Percentiles rank a stretch among this genome's conserved stretches.
These are phyloP conservation scores for Lepisosteus osseus DNA, from an alignment of 2,113 vertebrate genomes.

Conservation along the genomic window DNA sequence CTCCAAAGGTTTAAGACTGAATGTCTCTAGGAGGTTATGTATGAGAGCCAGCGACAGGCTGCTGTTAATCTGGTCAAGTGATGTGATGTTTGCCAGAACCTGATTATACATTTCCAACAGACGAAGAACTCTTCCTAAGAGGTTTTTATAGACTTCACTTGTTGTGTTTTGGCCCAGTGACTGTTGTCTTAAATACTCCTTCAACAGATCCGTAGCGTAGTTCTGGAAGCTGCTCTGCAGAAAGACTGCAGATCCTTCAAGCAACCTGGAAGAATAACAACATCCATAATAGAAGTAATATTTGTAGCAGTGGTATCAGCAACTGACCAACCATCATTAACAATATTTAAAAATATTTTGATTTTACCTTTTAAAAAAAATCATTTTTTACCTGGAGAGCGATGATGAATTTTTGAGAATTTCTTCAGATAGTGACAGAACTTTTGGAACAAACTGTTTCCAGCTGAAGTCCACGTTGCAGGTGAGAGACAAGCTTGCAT, in stretches of 20 bases:
- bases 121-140: conserved; percentile 37
- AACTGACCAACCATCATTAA: background rate
- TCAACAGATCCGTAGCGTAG: conserved; percentile 17
- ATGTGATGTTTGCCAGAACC: conserved; percentile 23
- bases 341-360: background rate
- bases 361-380: background rate
- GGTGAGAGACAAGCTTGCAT: background rate
- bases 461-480: conserved; percentile 33
- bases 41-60: conserved; percentile 35
- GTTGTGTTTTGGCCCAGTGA: too few relatives aligned
- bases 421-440: conserved; percentile 20
- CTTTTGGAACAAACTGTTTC: conserved; percentile 23
- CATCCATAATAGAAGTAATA: background rate
- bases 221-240: conserved; percentile 45
- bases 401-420: conserved; percentile 21
- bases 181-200: conserved; percentile 4
- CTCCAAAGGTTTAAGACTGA: conserved; percentile 47
- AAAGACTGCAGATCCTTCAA: conserved; percentile 50
- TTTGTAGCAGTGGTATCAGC: background rate
- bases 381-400: conserved; percentile 29
- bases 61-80: conserved; percentile 27
- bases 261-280: conserved; percentile 4
- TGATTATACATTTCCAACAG: conserved; percentile 39
- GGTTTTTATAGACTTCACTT: conserved; percentile 11
- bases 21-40: conserved; percentile 35